A percentile compares a stretch with the other conserved stretches of the same genome.
phyloP scores from a whole-genome alignment of 2,113 vertebrate genomes.

The Cygnus buccinator region DNA sequence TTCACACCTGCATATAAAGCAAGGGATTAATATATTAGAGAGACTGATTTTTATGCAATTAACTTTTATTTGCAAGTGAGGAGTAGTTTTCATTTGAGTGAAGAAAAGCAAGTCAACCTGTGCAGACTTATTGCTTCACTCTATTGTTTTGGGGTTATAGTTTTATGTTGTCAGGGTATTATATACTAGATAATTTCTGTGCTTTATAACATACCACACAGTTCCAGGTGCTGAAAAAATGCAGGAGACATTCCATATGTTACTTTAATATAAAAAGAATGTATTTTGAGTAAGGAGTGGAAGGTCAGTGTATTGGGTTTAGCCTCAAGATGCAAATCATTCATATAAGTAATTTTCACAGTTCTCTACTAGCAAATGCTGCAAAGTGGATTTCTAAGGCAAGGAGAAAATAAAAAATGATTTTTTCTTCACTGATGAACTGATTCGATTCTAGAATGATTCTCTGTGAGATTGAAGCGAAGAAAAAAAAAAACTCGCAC shows the following conservation, averaged over 20 bases:
- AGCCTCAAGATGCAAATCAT: not conserved
- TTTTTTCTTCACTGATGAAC: conserved; percentile 21
- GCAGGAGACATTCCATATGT: not conserved
- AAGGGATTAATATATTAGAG: not conserved
- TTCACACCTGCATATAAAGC: not conserved
- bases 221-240: not conserved
- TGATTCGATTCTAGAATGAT: conserved; percentile 9
- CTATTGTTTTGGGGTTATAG: not conserved
- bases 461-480: not conserved
- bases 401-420: not conserved
- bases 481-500: not conserved
- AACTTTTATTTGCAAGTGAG: not conserved
- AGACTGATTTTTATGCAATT: not conserved
- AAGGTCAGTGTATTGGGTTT: not conserved
- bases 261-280: not conserved
- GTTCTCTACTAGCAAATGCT: not conserved
- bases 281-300: not conserved
- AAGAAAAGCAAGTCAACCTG: not conserved
- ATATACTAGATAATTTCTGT: not conserved
- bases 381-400: not conserved
- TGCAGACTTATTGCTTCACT: not conserved
- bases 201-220: not conserved
- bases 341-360: not conserved
- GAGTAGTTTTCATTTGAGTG: not conserved
- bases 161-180: not conserved